Evolutionary conservation across 2,888 invertebrate genomes (phyloP).

Genomic region (Amiota minor): DNA sequence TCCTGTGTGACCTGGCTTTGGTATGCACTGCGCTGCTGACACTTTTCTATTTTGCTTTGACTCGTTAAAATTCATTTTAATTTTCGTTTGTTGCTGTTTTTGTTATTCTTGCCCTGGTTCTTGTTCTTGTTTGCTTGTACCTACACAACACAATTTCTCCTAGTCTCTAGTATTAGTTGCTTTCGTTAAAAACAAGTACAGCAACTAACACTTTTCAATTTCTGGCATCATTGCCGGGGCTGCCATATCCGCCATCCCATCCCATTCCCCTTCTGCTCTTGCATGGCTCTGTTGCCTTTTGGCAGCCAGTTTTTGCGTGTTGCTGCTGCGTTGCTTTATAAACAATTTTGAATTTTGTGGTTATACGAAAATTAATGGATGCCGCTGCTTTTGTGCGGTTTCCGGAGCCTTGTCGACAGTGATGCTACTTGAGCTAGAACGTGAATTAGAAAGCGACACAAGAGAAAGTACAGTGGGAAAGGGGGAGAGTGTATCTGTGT

Average conservation of each 20-base stretch:
- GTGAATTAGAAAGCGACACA: too few species aligned
- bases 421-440: too few species aligned
- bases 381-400: slow-evolving; percentile 62
- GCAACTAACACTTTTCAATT: slow-evolving; percentile 37
- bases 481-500: too few species aligned
- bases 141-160: slow-evolving; percentile 20
- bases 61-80: slow-evolving; percentile 67
- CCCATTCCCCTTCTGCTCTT: slow-evolving; percentile 44
- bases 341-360: slow-evolving; percentile 71
- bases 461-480: too few species aligned
- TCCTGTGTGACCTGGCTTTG: background rate
- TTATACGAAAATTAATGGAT: slow-evolving; percentile 69
- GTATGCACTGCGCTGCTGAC: slow-evolving; percentile 41
- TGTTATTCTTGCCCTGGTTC: background rate
- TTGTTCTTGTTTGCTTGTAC: slow-evolving; percentile 36
- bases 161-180: slow-evolving; percentile 34
- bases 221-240: slow-evolving; percentile 53
- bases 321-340: slow-evolving; percentile 61
- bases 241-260: slow-evolving; percentile 32
- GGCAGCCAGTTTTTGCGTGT: slow-evolving; percentile 18
- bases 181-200: slow-evolving; percentile 20
- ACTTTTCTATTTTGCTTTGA: slow-evolving; percentile 63
- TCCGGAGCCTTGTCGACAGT: slow-evolving; percentile 33
- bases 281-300: background rate
- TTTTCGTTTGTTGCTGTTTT: slow-evolving; percentile 41